Base-by-base conservation (phyloP, 1,140 invertebrate species). In the Lineus longissimus region DNA sequence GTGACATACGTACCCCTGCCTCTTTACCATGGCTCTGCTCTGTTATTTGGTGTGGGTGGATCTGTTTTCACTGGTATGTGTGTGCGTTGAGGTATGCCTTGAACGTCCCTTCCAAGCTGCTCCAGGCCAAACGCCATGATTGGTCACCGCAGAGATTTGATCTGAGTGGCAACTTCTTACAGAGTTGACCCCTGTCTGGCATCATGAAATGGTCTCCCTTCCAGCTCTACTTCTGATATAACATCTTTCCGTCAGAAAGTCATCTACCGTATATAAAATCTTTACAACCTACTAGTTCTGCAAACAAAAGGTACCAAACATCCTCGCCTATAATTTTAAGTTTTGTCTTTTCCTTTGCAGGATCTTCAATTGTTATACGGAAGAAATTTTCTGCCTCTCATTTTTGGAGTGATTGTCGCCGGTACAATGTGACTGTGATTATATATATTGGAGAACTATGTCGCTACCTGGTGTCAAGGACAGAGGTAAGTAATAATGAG, bases 311-410 rank as follows among this genome's bases (percentile, higher is more conserved):
- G 6, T 23, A n/a, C 31, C 55, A 29, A 22, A 22, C 7, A 19
- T 33, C 0, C 33, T 54, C 0, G 25, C 47, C 11, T 71, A 95
- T 90, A 55, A 27, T 17, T 81, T 95, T 94, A 33, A 97, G 97
- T n/a, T 29, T 11, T 27, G 2, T 40, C 0, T 54, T 57, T 7
- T 59, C 19, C 22, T 33, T 65, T 67, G 0, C 59, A 78, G 76
- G 76, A 45, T 61, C 63, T 22, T 75, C 74, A 45, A 69, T 75
- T 60, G 64, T 75, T 9, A 62, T 78, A 45, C 63, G 64, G 29
- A 61, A 60, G 47, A 77, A 73, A 41, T 78, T 78, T 63, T 77
- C 75, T 30, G 75, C 75, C 25, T 33, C 58, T 6, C 61, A 72
- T 19, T 78, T 73, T 59, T 76, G 70, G 71, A 63, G 64, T 22